A percentile compares a stretch with the other conserved stretches of the same genome.
phyloP scores from a whole-genome alignment of 2,797 vertebrate genomes.

The Poliocrania exsul region DNA sequence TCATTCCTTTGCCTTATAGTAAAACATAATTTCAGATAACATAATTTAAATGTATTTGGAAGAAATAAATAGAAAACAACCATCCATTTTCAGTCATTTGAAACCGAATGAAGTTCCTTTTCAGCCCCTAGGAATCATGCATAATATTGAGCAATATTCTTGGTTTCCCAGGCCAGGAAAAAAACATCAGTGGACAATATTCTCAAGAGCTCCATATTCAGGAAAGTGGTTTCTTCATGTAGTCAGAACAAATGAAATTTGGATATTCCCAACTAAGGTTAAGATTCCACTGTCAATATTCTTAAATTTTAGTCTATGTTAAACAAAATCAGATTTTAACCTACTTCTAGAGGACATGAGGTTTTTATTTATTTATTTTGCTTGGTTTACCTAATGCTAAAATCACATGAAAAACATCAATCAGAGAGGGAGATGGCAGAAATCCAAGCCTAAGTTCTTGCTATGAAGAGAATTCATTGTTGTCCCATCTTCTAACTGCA shows the following conservation, averaged over 20 bases:
- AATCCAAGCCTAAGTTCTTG: neutral
- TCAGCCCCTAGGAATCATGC: neutral
- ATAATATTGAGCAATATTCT: neutral
- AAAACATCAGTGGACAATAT: neutral
- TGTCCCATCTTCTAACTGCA: neutral
- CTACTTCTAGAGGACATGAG: neutral
- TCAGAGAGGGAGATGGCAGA: neutral
- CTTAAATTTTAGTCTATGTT: neutral
- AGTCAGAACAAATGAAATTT: neutral
- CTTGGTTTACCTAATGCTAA: neutral
- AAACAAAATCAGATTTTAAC: neutral
- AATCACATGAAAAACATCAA: neutral
- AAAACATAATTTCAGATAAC: neutral
- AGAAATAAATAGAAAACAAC: neutral
- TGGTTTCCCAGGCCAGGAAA: neutral
- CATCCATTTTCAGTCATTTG: neutral
- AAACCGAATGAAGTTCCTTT: neutral
- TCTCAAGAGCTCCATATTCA: neutral
- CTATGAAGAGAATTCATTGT: neutral
- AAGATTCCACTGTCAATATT: neutral
- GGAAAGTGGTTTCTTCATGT: neutral
- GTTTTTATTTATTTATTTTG: fast-evolving
- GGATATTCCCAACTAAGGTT: neutral
- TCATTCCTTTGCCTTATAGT: neutral
- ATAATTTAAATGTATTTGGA: neutral